Evolutionary conservation across 2,797 vertebrate species (phyloP), one percentile per base, ranked within the genome.

Genomic region (Epinephelus malabaricus): DNA sequence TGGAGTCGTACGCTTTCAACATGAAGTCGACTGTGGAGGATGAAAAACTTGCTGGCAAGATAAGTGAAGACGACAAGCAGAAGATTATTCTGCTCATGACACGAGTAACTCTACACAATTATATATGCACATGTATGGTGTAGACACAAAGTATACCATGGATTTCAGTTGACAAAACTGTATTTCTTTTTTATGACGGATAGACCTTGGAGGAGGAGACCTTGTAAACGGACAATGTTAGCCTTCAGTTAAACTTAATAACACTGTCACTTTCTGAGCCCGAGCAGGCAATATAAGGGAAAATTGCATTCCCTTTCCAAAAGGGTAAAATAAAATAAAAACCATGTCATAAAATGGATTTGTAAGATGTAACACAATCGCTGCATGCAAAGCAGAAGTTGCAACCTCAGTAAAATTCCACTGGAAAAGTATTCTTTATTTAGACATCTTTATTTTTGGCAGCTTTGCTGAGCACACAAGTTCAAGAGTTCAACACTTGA

Each of bases 401-500:
- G 18, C 30, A 53, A 34, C 34, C 4, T 65, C 55, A 47, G 53
- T 21, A 14, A 54, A 47, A 43, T 43, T n/a, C 18, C 54, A 25
- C 1, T 11, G 6, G 10, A 34, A 63, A 50, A 11, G 0, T 23
- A 3, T 40, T 34, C 21, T 30, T 67, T 2, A 50, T 69, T 58
- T 47, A 63, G 38, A 59, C 30, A 2, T 53, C 14, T 40, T 58
- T 61, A 15, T 25, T 53, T 53, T n/a, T 66, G 61, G 25, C 14
- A 18, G 18, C 43, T 56, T 58, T 55, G 40, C 21, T 21, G 14
- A 3, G 45, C 13, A 15, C 11, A 59, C 45, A 3, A 67, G 83
- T 74, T 70, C 83, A 78, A 34, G 23, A 78, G 71, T 63, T 63
- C 65, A 78, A 0, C 5, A 0, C 23, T 14, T 54, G 23, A 25